phyloP scores from a whole-genome alignment of 2,113 vertebrate species.

The Cyanoramphus novaezelandiae region DNA sequence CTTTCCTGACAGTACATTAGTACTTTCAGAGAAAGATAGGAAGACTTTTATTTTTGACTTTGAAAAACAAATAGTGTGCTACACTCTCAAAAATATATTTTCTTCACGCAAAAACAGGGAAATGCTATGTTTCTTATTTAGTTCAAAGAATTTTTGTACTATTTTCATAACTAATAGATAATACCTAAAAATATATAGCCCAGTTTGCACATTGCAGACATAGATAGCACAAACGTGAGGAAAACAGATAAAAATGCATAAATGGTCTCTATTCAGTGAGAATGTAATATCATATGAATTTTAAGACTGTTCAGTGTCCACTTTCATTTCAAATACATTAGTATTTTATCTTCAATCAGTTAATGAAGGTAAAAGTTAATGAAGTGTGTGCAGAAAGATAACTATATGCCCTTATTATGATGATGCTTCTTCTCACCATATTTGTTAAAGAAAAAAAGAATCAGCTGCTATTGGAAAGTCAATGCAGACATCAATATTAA shows the following conservation, averaged over 20 bases:
- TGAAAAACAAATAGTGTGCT: background rate
- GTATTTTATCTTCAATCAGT: background rate
- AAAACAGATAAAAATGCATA: background rate
- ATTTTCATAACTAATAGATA: background rate
- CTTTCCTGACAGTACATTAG: background rate
- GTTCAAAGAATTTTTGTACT: background rate
- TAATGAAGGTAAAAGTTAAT: background rate
- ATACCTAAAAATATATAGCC: background rate
- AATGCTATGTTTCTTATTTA: background rate
- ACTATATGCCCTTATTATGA: background rate
- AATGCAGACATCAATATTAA: conserved; percentile 8
- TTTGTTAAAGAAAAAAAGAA: background rate
- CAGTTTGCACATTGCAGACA: background rate
- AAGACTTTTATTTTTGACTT: background rate
- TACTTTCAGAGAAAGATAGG: background rate
- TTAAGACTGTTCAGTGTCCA: background rate
- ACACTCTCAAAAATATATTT: background rate
- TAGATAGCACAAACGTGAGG: background rate
- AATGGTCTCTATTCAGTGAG: background rate
- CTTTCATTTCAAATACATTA: background rate
- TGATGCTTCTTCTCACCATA: background rate
- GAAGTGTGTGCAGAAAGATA: background rate
- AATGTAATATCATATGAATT: background rate
- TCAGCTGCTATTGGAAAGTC: background rate
- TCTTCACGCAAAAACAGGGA: background rate